Percentiles rank a stretch among this genome's conserved stretches.
phyloP scores from a whole-genome alignment of 2,113 vertebrate species.

The Pitta sordida region DNA sequence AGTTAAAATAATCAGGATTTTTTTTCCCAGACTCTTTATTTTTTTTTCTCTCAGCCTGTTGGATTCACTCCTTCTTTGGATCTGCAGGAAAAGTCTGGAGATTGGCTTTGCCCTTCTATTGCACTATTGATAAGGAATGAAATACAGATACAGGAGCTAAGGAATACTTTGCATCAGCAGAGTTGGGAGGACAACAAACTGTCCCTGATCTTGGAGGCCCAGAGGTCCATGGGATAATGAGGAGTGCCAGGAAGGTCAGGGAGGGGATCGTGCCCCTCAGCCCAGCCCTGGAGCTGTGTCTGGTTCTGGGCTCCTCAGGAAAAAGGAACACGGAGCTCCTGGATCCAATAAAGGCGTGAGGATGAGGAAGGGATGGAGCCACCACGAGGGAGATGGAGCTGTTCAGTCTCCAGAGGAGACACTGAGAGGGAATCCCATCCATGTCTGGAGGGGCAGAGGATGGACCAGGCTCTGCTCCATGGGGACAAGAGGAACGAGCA shows the following conservation, averaged over 20 bases:
- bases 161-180: background rate
- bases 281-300: background rate
- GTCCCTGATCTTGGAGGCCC: background rate
- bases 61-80: background rate
- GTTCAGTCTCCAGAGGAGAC: background rate
- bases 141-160: background rate
- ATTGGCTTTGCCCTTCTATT: background rate
- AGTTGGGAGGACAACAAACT: rapidly evolving
- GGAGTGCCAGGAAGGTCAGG: background rate
- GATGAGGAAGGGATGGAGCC: background rate
- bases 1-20: background rate
- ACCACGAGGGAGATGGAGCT: background rate
- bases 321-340: background rate
- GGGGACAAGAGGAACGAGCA: background rate
- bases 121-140: background rate
- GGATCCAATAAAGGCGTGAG: background rate
- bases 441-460: background rate
- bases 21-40: background rate
- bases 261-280: background rate
- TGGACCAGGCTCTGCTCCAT: background rate
- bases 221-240: background rate
- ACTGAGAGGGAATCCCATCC: background rate
- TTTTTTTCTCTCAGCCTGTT: background rate
- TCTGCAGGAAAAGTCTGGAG: background rate
- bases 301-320: background rate